Percentiles rank a stretch among this genome's conserved stretches.
phyloP scores from a whole-genome alignment of 2,888 invertebrate genomes.

The Iselma pallidipennis region DNA sequence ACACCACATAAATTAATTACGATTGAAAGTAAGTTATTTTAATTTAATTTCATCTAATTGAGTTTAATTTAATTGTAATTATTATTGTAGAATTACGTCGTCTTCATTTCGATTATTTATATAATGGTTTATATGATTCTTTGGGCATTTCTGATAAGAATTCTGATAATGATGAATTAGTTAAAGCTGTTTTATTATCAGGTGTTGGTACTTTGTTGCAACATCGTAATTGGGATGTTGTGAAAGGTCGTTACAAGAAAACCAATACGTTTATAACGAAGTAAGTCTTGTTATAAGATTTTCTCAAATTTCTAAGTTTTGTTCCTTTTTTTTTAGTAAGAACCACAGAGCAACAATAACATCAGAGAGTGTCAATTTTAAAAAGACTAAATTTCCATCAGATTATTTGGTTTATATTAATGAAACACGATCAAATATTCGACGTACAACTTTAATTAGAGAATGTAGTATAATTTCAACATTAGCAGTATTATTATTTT shows the following conservation, averaged over 20 bases:
- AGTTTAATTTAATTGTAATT: not conserved
- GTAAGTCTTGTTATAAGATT: slow-evolving; percentile 50
- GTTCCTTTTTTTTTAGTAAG: slow-evolving; percentile 54
- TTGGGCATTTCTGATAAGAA: slow-evolving; percentile 53
- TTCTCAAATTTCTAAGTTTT: not conserved
- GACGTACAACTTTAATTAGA: slow-evolving; percentile 61
- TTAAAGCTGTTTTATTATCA: slow-evolving; percentile 62
- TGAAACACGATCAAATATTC: slow-evolving; percentile 61
- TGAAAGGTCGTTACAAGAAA: slow-evolving; percentile 60
- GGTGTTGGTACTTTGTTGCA: slow-evolving; percentile 62
- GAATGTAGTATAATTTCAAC: slow-evolving; percentile 65
- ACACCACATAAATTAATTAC: slow-evolving; percentile 59
- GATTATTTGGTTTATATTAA: slow-evolving; percentile 62
- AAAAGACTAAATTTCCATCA: slow-evolving; percentile 54
- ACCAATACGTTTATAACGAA: slow-evolving; percentile 58
- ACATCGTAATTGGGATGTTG: slow-evolving; percentile 57
- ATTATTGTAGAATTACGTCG: slow-evolving; percentile 59
- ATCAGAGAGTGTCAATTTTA: slow-evolving; percentile 68
- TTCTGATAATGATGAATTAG: slow-evolving; percentile 62
- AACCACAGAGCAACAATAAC: slow-evolving; percentile 63
- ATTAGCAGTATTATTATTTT: slow-evolving; percentile 63
- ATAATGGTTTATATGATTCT: slow-evolving; percentile 53
- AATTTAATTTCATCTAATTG: no score
- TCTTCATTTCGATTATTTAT: slow-evolving; percentile 60
- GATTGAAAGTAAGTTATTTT: slow-evolving; percentile 57